These are phyloP conservation scores for Scrobipalpa atriplicella DNA, from an alignment of 2,888 invertebrate genomes.

Conservation along the genomic window DNA sequence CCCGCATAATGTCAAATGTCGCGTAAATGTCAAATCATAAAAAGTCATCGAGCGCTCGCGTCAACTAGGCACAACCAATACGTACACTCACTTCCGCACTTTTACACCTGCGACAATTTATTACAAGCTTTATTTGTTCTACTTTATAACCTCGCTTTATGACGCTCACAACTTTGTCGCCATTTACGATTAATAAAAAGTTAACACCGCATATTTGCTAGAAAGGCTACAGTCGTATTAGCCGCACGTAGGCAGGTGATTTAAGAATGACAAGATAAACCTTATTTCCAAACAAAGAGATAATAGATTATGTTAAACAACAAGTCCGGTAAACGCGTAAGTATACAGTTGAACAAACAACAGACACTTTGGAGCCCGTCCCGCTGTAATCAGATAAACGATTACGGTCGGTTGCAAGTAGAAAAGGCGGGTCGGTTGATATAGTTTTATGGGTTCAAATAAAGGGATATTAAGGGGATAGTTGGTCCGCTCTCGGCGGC, in stretches of 20 bases:
- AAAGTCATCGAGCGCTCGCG: conserved; percentile 56
- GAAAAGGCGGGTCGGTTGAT: conserved; percentile 45
- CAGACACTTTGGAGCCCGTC: conserved; percentile 38
- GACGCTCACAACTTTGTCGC: conserved; percentile 12
- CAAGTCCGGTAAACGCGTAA: conserved; percentile 26
- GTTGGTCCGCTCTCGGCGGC: conserved; percentile 52
- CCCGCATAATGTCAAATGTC: conserved; percentile 77
- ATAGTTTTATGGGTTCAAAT: conserved; percentile 64
- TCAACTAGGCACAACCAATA: neutral
- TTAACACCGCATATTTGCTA: conserved; percentile 3
- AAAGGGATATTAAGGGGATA: conserved; percentile 63
- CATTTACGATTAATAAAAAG: conserved; percentile 18
- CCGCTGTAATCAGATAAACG: conserved; percentile 46
- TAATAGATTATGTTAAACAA: conserved; percentile 28
- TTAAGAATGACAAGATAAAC: conserved; percentile 23
- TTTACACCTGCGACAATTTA: conserved; percentile 31
- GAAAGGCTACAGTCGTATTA: conserved; percentile 17
- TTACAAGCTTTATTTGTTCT: conserved; percentile 15
- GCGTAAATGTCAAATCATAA: conserved; percentile 70
- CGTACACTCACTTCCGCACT: conserved; percentile 42
- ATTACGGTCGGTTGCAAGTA: conserved; percentile 39
- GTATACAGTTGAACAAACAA: conserved; percentile 38
- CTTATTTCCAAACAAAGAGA: conserved; percentile 28
- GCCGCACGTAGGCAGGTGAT: conserved; percentile 16
- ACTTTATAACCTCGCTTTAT: conserved; percentile 17